phyloP scores from a whole-genome alignment of 2,113 vertebrate species.

The Gnathonemus echidnorhynchus region DNA sequence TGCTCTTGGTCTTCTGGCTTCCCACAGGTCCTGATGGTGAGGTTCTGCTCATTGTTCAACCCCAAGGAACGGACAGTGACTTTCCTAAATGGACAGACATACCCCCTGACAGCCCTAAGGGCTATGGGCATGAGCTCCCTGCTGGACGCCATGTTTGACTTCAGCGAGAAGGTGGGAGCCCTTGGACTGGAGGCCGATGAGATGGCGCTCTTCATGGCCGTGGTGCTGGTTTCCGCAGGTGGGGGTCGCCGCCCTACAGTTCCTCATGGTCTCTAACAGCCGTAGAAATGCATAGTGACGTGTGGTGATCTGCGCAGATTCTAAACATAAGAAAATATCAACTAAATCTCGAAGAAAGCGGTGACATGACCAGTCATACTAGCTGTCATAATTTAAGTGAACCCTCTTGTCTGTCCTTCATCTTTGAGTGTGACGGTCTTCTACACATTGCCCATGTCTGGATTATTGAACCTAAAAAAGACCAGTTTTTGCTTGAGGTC shows the following conservation, averaged over 20 bases:
- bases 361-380: not conserved
- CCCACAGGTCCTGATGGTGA: conserved; percentile 66
- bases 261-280: not conserved
- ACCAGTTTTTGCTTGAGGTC: not conserved
- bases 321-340: not conserved
- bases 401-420: not conserved
- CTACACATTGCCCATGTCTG: not conserved
- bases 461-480: not conserved
- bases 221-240: conserved; percentile 72
- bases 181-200: conserved; percentile 65
- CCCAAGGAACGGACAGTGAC: conserved; percentile 57
- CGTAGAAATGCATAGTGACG: not conserved
- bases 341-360: not conserved
- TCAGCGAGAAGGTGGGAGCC: conserved; percentile 60
- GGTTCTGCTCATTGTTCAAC: conserved; percentile 69
- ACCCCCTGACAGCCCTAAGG: conserved; percentile 53
- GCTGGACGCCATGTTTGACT: conserved; percentile 66
- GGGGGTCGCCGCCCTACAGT: conserved; percentile 17
- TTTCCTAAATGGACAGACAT: conserved; percentile 66
- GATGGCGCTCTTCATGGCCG: conserved; percentile 72
- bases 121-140: conserved; percentile 58
- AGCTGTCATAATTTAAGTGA: not conserved
- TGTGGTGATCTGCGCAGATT: not conserved
- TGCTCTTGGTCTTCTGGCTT: not conserved
- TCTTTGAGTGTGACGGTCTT: not conserved